phyloP scores from a whole-genome alignment of 2,888 invertebrate genomes.

The Choristoneura rosaceana region DNA sequence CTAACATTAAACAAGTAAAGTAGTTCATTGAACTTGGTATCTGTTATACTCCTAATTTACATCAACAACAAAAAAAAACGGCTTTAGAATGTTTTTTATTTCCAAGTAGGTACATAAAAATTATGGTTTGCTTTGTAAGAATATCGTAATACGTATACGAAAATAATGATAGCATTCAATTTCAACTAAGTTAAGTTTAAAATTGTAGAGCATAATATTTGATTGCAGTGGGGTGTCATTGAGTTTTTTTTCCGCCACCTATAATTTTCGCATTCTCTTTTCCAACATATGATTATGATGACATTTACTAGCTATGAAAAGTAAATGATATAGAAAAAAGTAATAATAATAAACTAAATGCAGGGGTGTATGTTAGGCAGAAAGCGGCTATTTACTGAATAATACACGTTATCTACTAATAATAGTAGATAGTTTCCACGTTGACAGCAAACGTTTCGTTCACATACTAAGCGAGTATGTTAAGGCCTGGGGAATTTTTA shows the following conservation, averaged over 20 bases:
- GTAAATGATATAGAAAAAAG: slow-evolving; percentile 23
- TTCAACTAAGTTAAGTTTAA: neutral
- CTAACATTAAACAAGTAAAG: neutral
- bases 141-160: neutral
- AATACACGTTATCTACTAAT: too few relatives aligned
- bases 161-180: neutral
- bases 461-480: too few relatives aligned
- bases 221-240: neutral
- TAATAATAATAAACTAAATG: neutral
- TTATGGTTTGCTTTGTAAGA: neutral
- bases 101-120: neutral
- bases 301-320: slow-evolving; percentile 46
- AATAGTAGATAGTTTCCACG: too few relatives aligned
- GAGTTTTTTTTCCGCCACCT: slow-evolving; percentile 43
- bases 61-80: neutral
- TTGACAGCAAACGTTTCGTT: too few relatives aligned
- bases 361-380: neutral
- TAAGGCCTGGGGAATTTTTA: too few relatives aligned
- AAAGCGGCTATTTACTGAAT: neutral
- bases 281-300: slow-evolving; percentile 45
- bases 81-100: neutral
- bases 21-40: neutral
- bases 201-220: neutral
- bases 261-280: slow-evolving; percentile 52
- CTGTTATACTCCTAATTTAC: neutral